Conservation (phyloP, 2,113 vertebrate genomes). For the Corapipo altera region DNA sequence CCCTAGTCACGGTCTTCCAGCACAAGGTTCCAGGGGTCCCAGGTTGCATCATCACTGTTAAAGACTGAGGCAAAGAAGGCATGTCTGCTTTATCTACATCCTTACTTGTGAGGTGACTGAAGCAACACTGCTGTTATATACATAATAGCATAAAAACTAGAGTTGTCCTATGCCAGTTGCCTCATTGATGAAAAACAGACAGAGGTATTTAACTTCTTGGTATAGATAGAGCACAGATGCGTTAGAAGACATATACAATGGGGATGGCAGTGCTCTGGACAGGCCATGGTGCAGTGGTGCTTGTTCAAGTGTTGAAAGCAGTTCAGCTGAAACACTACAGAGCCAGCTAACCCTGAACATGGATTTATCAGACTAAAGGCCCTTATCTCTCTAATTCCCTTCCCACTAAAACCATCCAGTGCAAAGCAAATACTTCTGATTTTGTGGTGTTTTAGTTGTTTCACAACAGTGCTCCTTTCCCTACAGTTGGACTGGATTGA, state of each 20-base stretch:
- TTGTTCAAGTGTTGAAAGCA: not conserved
- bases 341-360: not conserved
- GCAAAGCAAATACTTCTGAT: not conserved
- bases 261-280: not conserved
- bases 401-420: not conserved
- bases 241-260: fast-evolving
- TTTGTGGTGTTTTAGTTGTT: not conserved
- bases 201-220: not conserved
- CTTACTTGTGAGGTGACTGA: not conserved
- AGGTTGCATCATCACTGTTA: not conserved
- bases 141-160: not conserved
- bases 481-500: not conserved
- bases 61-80: not conserved
- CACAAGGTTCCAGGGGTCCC: fast-evolving
- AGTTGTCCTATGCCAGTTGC: not conserved
- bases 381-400: not conserved
- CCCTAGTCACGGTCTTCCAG: not conserved
- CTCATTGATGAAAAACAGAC: not conserved
- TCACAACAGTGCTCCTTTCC: not conserved
- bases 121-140: not conserved
- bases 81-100: not conserved
- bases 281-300: not conserved
- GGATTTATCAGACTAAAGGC: not conserved
- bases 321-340: not conserved
- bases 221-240: not conserved